A percentile compares a stretch with the other conserved stretches of the same genome.
phyloP scores from a whole-genome alignment of 2,113 vertebrate genomes.

The Mesocricetus auratus region DNA sequence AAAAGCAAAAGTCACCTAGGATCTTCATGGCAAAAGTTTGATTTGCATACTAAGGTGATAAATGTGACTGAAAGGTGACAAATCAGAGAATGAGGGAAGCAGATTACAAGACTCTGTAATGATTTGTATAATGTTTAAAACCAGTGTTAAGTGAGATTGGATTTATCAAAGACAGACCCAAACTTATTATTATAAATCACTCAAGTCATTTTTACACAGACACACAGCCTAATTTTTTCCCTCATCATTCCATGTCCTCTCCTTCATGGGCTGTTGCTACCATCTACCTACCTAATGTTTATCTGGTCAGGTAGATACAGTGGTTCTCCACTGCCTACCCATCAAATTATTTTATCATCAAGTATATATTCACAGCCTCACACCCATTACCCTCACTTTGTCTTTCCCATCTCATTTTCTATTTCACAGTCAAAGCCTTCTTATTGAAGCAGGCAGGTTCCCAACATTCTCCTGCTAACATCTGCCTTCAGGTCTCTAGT shows the following conservation, averaged over 20 bases:
- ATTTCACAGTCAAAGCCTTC: not conserved
- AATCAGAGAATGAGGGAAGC: not conserved
- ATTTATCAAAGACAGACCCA: not conserved
- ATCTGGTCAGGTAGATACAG: not conserved
- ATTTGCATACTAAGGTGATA: not conserved
- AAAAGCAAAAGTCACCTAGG: not conserved
- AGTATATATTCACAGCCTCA: not conserved
- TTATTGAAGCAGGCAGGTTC: not conserved
- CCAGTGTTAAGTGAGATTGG: not conserved
- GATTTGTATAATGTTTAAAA: no score
- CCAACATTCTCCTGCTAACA: not conserved
- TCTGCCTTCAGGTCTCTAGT: not conserved
- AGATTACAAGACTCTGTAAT: not conserved
- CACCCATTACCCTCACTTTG: not conserved
- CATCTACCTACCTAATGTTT: not conserved
- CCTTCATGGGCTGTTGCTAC: not conserved
- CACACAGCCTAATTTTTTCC: not conserved
- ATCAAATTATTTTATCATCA: not conserved
- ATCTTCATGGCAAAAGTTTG: not conserved
- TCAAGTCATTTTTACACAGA: not conserved
- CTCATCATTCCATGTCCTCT: not conserved
- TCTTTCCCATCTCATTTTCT: conserved; percentile 28
- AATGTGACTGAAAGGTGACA: not conserved
- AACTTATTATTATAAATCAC: not conserved
- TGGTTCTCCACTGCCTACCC: not conserved